These are phyloP conservation scores for Diploscapter pachys DNA, from an alignment of 1,140 invertebrate genomes.

Conservation along the genomic window DNA sequence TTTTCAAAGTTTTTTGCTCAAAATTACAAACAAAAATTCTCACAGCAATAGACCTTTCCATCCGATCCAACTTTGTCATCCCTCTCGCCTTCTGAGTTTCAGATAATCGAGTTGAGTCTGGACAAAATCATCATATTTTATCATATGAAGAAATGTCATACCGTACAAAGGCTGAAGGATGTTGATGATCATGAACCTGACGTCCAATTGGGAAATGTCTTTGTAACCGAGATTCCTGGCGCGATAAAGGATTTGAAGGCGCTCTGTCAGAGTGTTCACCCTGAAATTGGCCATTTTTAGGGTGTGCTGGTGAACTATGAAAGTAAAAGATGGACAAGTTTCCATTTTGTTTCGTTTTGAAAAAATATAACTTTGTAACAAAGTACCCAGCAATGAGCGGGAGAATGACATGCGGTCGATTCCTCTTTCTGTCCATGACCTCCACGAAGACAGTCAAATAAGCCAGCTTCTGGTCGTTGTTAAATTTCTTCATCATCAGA, in stretches of 20 bases:
- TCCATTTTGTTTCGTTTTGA: neutral
- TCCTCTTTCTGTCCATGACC: slow-evolving; percentile 5
- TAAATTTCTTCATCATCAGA: slow-evolving; percentile 18
- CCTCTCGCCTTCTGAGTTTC: too few relatives aligned
- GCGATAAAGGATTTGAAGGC: slow-evolving; percentile 19
- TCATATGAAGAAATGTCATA: neutral
- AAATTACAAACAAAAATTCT: too few relatives aligned
- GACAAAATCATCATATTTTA: neutral
- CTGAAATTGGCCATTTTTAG: neutral
- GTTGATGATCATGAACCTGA: slow-evolving; percentile 1
- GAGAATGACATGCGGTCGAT: slow-evolving; percentile 26
- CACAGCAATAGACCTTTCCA: too few relatives aligned
- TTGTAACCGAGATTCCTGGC: slow-evolving; percentile 18
- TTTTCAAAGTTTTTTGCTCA: neutral
- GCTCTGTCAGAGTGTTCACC: slow-evolving; percentile 4
- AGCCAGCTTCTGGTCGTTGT: slow-evolving; percentile 5
- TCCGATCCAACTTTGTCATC: too few relatives aligned
- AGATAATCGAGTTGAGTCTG: neutral
- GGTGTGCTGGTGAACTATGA: neutral
- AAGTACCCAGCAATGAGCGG: slow-evolving; percentile 4
- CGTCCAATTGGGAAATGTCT: slow-evolving; percentile 24
- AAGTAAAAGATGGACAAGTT: slow-evolving; percentile 1
- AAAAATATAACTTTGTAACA: slow-evolving; percentile 1
- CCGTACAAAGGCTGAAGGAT: slow-evolving; percentile 16
- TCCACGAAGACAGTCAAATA: slow-evolving; percentile 12